Conservation (phyloP, 2,888 invertebrate species). For the Lithodes maja region DNA sequence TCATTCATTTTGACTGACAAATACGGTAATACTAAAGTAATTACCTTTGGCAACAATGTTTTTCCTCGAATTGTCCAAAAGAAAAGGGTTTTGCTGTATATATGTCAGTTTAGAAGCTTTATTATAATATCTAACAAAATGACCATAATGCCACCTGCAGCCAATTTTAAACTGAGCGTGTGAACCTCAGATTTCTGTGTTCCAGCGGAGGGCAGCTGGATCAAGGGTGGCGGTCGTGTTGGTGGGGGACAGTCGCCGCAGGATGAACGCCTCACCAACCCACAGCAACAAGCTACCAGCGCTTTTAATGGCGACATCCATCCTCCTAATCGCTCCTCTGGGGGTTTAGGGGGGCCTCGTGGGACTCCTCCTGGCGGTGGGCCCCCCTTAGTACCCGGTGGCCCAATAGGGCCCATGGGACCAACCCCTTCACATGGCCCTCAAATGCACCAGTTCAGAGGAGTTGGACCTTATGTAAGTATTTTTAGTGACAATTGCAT, state of each 20-base stretch:
- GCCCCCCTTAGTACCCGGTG: conserved; percentile 51
- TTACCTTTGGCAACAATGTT: too few relatives aligned
- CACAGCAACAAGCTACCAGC: conserved; percentile 44
- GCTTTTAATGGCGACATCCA: conserved; percentile 67
- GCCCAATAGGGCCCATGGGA: conserved; percentile 54
- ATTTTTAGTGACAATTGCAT: not conserved
- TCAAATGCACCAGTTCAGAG: conserved; percentile 62
- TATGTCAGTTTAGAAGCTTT: too few relatives aligned
- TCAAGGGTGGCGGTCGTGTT: conserved; percentile 69
- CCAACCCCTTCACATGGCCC: conserved; percentile 51
- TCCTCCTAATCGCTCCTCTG: conserved; percentile 56
- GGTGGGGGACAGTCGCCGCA: conserved; percentile 58
- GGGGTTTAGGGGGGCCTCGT: conserved; percentile 61
- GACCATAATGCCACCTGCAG: too few relatives aligned
- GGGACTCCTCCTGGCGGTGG: conserved; percentile 64
- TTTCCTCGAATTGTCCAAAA: too few relatives aligned
- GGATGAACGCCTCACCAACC: conserved; percentile 65
- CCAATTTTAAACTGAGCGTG: too few relatives aligned
- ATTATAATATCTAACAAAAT: too few relatives aligned
- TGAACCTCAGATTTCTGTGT: not conserved
- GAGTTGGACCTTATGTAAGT: conserved; percentile 61
- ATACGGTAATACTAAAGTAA: too few relatives aligned
- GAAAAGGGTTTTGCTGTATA: too few relatives aligned
- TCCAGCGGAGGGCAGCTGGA: conserved; percentile 69
- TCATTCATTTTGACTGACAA: too few relatives aligned